Conservation (phyloP, 2,113 vertebrate genomes). For the Lamprotornis superbus region DNA sequence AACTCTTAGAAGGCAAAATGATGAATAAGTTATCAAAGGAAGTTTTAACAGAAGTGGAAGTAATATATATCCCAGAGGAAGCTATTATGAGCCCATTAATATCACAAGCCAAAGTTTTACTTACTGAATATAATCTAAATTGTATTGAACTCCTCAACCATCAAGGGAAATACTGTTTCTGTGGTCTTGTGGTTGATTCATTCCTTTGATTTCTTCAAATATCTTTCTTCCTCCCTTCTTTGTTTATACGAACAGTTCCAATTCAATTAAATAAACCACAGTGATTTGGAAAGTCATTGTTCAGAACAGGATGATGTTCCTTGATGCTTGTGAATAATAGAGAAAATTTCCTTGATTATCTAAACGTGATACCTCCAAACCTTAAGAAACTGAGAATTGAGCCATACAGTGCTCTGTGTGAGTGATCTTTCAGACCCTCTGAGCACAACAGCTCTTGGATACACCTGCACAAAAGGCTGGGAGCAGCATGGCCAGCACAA, state of each 20-base stretch:
- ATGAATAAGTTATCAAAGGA: constrained; percentile 73
- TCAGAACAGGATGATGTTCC: not conserved
- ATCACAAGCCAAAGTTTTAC: constrained; percentile 53
- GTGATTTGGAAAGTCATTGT: not conserved
- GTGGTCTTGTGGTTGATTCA: constrained; percentile 17
- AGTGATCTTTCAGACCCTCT: not conserved
- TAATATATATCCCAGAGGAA: constrained; percentile 66
- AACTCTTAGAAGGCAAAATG: constrained; percentile 57
- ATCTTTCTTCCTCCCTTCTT: not conserved
- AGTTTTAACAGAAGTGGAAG: constrained; percentile 62
- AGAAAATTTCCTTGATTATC: not conserved
- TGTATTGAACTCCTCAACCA: not conserved
- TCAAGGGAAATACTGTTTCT: constrained; percentile 27
- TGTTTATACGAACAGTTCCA: constrained; percentile 7
- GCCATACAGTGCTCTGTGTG: accelerated
- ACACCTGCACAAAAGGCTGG: accelerated
- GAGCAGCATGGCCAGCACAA: not conserved
- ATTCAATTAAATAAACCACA: not conserved
- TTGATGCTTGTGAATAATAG: not conserved
- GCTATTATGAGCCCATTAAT: constrained; percentile 65
- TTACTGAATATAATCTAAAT: constrained; percentile 55
- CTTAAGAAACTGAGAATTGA: not conserved
- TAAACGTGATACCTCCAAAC: accelerated
- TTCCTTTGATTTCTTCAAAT: constrained; percentile 33
- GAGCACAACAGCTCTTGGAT: not conserved